Evolutionary conservation across 2,797 vertebrate genomes (phyloP).

Genomic region (Florisuga fusca): DNA sequence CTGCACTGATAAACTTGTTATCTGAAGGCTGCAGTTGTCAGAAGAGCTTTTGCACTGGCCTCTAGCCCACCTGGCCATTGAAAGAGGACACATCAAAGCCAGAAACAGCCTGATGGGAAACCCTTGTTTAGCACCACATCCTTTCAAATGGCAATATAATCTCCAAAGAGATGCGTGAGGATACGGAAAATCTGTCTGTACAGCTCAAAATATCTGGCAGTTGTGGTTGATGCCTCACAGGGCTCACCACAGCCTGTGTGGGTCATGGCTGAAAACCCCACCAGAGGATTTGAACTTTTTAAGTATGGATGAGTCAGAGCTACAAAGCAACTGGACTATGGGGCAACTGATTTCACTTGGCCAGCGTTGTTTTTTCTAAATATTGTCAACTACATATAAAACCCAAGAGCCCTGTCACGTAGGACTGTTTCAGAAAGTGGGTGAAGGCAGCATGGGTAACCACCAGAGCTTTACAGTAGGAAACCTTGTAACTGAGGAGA

Average conservation of each 20-base stretch:
- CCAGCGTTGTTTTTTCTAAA: neutral
- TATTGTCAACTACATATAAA: neutral
- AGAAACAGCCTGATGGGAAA: neutral
- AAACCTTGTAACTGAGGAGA: neutral
- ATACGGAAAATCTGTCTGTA: neutral
- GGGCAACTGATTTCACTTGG: neutral
- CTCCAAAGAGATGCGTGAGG: neutral
- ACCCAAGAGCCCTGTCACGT: rapidly evolving
- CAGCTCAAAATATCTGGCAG: neutral
- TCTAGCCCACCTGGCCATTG: neutral
- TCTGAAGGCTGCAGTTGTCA: neutral
- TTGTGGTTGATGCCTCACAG: neutral
- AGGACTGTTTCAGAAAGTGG: neutral
- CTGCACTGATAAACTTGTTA: neutral
- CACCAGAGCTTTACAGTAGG: neutral
- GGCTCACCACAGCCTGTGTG: neutral
- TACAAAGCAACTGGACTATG: neutral
- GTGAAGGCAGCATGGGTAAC: neutral
- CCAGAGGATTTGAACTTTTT: neutral
- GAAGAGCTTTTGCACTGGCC: neutral
- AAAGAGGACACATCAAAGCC: neutral
- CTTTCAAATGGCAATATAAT: neutral
- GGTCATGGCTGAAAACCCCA: neutral
- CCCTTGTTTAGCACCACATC: neutral
- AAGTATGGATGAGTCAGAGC: neutral